phyloP scores from a whole-genome alignment of 2,113 vertebrate genomes.

The Cichladusa arquata region DNA sequence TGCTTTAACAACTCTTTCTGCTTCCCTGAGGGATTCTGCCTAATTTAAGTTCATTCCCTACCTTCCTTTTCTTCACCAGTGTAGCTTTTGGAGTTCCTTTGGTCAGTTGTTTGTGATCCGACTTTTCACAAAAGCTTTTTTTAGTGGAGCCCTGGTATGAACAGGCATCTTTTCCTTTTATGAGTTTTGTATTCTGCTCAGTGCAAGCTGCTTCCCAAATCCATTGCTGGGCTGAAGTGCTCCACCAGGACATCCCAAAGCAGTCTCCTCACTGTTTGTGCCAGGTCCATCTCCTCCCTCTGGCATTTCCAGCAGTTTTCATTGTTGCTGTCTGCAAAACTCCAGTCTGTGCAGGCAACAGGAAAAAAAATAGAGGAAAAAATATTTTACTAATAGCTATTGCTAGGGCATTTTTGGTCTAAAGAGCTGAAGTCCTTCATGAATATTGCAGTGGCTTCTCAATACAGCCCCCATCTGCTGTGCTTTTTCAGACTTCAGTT shows the following conservation, averaged over 20 bases:
- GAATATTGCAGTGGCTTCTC: not conserved
- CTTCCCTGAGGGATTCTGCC: not conserved
- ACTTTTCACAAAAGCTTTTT: not conserved
- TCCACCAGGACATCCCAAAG: not conserved
- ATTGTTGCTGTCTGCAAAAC: not conserved
- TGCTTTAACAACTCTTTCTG: conserved; percentile 1
- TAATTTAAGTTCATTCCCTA: not conserved
- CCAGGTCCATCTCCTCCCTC: conserved; percentile 12
- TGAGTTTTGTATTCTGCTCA: not conserved
- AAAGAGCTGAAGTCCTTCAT: not conserved
- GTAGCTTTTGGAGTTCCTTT: not conserved
- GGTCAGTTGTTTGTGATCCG: not conserved
- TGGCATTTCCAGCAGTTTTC: not conserved
- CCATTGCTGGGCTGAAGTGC: not conserved
- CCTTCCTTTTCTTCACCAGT: not conserved
- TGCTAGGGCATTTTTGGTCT: not conserved
- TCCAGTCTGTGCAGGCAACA: not conserved
- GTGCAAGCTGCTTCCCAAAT: not conserved
- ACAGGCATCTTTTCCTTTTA: not conserved
- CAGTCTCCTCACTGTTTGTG: not conserved
- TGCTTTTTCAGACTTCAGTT: not conserved
- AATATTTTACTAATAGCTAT: not conserved
- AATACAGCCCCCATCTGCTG: not conserved
- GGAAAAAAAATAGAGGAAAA: not conserved
- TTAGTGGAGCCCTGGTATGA: not conserved